Conservation (phyloP, 2,113 vertebrate genomes). For the Pithys albifrons region DNA sequence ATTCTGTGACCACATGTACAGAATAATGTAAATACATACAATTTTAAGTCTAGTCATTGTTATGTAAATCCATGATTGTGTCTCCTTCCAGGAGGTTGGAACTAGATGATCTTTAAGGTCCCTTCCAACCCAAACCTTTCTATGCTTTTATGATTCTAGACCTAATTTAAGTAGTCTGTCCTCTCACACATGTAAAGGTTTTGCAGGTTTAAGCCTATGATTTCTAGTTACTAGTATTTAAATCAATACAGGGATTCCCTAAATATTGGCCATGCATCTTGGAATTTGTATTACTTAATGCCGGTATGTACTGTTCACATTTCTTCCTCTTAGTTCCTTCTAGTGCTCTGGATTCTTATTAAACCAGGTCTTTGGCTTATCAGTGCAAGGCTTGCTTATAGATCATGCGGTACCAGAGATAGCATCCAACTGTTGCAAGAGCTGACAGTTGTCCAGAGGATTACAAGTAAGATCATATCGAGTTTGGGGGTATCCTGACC, state of each 20-base stretch:
- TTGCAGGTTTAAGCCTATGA: constrained; percentile 15
- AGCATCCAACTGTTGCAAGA: constrained; percentile 75
- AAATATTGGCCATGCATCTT: not conserved
- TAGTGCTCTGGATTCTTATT: constrained; percentile 62
- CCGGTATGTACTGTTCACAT: not conserved
- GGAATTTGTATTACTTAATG: constrained; percentile 12
- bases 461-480: constrained; percentile 70
- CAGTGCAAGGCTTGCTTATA: constrained; percentile 61
- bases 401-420: constrained; percentile 63
- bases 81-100: not conserved
- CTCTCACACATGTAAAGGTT: not conserved
- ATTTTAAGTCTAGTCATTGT: not conserved
- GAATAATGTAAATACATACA: not conserved
- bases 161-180: not conserved
- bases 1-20: not conserved
- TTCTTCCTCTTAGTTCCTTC: constrained; percentile 56
- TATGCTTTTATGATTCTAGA: not conserved
- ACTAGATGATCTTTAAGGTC: not conserved
- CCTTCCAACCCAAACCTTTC: not conserved
- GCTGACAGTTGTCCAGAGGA: constrained; percentile 77
- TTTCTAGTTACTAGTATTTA: constrained; percentile 3
- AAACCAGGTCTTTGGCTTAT: constrained; percentile 64
- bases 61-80: not conserved
- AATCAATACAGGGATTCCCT: constrained; percentile 16
- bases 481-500: constrained; percentile 75